Evolutionary conservation across 2,888 invertebrate species (phyloP).

Genomic region (Chouioia cunea): DNA sequence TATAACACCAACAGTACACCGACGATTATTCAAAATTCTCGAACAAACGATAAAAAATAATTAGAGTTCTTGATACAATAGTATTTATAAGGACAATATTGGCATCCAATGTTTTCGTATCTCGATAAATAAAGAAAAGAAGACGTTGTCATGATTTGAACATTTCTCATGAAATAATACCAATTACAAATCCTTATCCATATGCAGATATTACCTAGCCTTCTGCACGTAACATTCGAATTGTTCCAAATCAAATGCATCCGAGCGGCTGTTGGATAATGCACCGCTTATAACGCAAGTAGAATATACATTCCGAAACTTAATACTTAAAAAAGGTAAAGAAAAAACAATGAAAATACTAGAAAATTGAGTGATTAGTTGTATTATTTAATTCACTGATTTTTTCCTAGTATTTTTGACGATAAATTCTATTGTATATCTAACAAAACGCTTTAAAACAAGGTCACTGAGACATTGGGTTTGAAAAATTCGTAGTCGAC

Average conservation of each 20-base stretch:
- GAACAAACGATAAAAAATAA: too few relatives aligned
- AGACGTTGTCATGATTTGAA: too few relatives aligned
- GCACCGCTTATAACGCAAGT: constrained; percentile 46
- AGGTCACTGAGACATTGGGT: constrained; percentile 69
- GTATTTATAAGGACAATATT: too few relatives aligned
- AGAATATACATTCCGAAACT: constrained; percentile 20
- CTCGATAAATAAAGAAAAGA: too few relatives aligned
- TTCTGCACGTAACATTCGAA: constrained; percentile 39
- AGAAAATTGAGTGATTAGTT: constrained; percentile 16
- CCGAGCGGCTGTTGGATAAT: constrained; percentile 42
- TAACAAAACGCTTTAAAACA: constrained; percentile 48
- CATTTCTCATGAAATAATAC: too few relatives aligned
- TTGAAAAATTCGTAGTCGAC: constrained; percentile 58
- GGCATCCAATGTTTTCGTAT: too few relatives aligned
- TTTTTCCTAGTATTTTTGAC: constrained; percentile 12
- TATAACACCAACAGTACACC: too few relatives aligned
- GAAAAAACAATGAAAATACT: constrained; percentile 5
- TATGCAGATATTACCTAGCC: constrained; percentile 22
- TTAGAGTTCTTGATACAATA: too few relatives aligned
- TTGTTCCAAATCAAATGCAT: constrained; percentile 36
- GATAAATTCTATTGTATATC: neutral
- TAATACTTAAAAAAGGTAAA: constrained; percentile 3
- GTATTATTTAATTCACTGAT: constrained; percentile 4
- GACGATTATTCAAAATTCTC: too few relatives aligned
- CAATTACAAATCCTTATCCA: constrained; percentile 10